phyloP scores from a whole-genome alignment of 2,113 vertebrate species.

The Erinaceus europaeus region DNA sequence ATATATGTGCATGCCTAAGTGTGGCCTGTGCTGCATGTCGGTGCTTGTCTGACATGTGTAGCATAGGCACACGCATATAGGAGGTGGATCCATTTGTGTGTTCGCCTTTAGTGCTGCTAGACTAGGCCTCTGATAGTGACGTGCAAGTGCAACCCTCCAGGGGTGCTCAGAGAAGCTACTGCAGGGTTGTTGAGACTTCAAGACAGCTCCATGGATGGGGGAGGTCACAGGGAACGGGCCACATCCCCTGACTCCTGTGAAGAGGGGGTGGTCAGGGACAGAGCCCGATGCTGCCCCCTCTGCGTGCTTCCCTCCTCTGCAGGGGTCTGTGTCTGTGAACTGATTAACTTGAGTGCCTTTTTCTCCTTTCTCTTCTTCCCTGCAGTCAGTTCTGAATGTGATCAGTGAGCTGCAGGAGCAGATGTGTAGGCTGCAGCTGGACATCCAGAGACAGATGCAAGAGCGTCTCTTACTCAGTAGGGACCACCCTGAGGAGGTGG shows the following conservation, averaged over 20 bases:
- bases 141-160: not conserved
- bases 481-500: slow-evolving; percentile 74
- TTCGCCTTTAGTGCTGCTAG: not conserved
- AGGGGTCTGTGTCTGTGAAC: not conserved
- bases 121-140: not conserved
- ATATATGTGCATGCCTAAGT: fast-evolving
- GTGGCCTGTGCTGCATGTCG: not conserved
- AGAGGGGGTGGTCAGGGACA: not conserved
- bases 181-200: not conserved
- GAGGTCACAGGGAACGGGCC: not conserved
- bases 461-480: slow-evolving; percentile 90
- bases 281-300: not conserved
- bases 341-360: slow-evolving; percentile 27
- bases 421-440: slow-evolving; percentile 96
- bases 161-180: not conserved
- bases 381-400: slow-evolving; percentile 97
- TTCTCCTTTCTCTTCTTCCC: slow-evolving; percentile 72
- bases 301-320: not conserved
- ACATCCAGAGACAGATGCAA: slow-evolving; percentile 95
- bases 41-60: not conserved
- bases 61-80: not conserved
- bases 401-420: slow-evolving; percentile 98
- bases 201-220: not conserved
- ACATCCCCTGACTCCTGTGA: not conserved
- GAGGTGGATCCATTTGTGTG: fast-evolving